phyloP scores from a whole-genome alignment of 2,113 vertebrate species.

The Cardinalis cardinalis region DNA sequence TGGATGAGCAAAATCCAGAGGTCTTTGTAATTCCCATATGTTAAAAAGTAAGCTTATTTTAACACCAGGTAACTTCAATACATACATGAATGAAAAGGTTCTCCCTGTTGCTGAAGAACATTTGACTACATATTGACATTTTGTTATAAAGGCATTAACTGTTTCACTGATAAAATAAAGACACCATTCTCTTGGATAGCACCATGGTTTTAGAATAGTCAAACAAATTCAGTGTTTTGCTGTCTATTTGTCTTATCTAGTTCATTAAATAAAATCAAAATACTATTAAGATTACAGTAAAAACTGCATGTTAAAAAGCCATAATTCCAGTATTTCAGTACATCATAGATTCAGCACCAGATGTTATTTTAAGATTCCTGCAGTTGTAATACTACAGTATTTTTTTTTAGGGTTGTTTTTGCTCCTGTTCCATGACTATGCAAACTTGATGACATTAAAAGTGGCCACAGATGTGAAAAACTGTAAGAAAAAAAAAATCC shows the following conservation, averaged over 20 bases:
- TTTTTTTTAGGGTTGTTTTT: slow-evolving; percentile 63
- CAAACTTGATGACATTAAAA: slow-evolving; percentile 74
- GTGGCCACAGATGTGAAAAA: slow-evolving; percentile 74
- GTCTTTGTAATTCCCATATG: slow-evolving; percentile 66
- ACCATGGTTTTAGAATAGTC: slow-evolving; percentile 84
- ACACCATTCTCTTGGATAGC: slow-evolving; percentile 84
- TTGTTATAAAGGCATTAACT: slow-evolving; percentile 82
- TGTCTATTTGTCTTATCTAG: slow-evolving; percentile 67
- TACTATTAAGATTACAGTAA: slow-evolving; percentile 75
- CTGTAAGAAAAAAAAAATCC: slow-evolving; percentile 46
- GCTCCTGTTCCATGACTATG: slow-evolving; percentile 71
- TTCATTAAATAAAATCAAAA: slow-evolving; percentile 75
- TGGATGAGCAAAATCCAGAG: slow-evolving; percentile 70
- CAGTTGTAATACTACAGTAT: slow-evolving; percentile 69
- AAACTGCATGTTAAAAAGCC: slow-evolving; percentile 77
- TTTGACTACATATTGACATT: slow-evolving; percentile 59
- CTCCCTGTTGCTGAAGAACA: slow-evolving; percentile 50
- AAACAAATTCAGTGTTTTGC: slow-evolving; percentile 85
- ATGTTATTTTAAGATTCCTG: slow-evolving; percentile 77
- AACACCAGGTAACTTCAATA: slow-evolving; percentile 66
- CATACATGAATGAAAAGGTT: slow-evolving; percentile 62
- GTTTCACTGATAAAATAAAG: slow-evolving; percentile 72
- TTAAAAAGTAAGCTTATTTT: slow-evolving; percentile 70
- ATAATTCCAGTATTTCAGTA: slow-evolving; percentile 89
- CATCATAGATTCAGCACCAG: slow-evolving; percentile 88